phyloP scores from a whole-genome alignment of 2,113 vertebrate genomes.

The Todiramphus chloris region DNA sequence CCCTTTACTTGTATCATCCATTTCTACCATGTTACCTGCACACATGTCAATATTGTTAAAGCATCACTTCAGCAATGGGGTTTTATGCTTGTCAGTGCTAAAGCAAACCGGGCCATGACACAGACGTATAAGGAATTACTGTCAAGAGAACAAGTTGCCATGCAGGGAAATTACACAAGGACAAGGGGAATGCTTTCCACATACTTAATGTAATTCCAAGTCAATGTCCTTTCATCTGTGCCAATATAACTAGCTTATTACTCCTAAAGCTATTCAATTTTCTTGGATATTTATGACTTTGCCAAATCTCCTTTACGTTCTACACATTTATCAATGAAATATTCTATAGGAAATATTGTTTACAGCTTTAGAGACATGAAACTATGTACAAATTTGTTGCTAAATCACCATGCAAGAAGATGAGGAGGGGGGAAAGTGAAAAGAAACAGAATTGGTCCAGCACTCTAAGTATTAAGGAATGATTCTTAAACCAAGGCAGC shows the following conservation, averaged over 20 bases:
- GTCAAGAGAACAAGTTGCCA: conserved; percentile 65
- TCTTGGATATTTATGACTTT: conserved; percentile 59
- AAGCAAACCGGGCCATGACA: conserved; percentile 69
- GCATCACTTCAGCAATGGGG: conserved; percentile 48
- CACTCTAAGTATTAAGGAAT: neutral
- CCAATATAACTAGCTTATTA: conserved; percentile 59
- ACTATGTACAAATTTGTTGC: conserved; percentile 10
- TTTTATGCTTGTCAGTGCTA: conserved; percentile 17
- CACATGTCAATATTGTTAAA: neutral
- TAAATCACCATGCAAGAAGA: conserved; percentile 12
- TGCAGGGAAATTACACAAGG: conserved; percentile 75
- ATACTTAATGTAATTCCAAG: conserved; percentile 63
- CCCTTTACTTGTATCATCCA: neutral
- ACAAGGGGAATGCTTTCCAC: conserved; percentile 69
- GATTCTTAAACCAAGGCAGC: neutral
- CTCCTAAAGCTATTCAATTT: conserved; percentile 59
- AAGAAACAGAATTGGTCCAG: neutral
- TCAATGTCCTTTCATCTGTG: conserved; percentile 82
- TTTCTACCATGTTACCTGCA: conserved; percentile 8
- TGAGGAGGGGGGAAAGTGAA: neutral
- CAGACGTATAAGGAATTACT: conserved; percentile 23
- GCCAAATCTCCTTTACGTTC: conserved; percentile 47
- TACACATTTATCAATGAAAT: conserved; percentile 40
- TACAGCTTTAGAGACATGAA: conserved; percentile 28
- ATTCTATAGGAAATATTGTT: conserved; percentile 49